Base-by-base conservation (phyloP, 23 tunicate genomes). In the Diplosoma virens region DNA sequence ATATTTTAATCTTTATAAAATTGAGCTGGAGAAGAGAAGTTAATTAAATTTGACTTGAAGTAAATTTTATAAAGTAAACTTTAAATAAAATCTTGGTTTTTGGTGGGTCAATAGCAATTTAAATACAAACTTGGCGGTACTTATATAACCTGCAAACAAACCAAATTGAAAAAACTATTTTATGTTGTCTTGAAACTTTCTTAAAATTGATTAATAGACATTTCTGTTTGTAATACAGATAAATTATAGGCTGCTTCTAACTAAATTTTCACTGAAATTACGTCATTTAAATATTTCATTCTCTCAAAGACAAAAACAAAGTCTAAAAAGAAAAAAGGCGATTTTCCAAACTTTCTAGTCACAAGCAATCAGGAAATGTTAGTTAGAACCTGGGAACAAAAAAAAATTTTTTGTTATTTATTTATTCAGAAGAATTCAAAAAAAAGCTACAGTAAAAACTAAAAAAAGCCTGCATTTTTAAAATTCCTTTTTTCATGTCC, bases 1-100 rank as follows among this genome's bases (percentile, higher is more conserved):
- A 64, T 64, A 64, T 25, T 36, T 64, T 28, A 64, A 64, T 64
- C 35, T 64, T 64, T 25, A 64, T 64, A 20, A 64, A 64, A 9
- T 64, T 64, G 71, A 64, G 35, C 71, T 25, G 71, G 7, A 64
- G 71, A 34, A 25, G 35, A 64, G 29, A 25, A 25, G 4, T 7
- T 28, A 64, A 28, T 25, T 28, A 64, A 32, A 64, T n/a, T n/a
- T n/a, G n/a, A n/a, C n/a, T n/a, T n/a, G n/a, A 64, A n/a, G 7
- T 4, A 20, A 25, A 5, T 34, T 64, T 16, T 64, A 36, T 7
- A 25, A 64, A 5, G 29, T 64, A 28, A 64, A 64, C 11, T 64
- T 64, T 6, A 25, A 7, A 4, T 29, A 64, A 64, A 7, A 7
- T 32, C 14, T 58, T 58, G 21, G n/a, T 58, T 58, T 58, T 58